Conservation (phyloP, 2,888 invertebrate species). For the Spicauda simplicius region DNA sequence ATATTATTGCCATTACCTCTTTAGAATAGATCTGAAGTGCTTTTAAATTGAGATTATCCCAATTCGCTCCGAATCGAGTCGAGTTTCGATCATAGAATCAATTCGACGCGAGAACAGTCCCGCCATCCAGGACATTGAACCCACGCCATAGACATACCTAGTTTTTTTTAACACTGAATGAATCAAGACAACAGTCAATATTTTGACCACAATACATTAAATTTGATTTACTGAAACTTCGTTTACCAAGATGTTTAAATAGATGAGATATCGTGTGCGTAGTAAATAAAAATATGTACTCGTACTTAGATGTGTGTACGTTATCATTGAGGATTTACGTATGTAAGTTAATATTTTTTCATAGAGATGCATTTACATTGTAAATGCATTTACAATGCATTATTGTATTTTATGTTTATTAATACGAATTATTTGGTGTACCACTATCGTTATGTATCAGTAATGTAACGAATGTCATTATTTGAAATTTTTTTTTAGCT, state of each 20-base stretch:
- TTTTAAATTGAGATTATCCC: slow-evolving; percentile 49
- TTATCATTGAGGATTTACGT: too few relatives aligned
- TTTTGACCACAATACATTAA: slow-evolving; percentile 8
- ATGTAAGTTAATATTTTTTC: too few relatives aligned
- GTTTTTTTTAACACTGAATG: slow-evolving; percentile 28
- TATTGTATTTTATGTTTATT: too few relatives aligned
- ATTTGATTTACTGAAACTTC: neutral
- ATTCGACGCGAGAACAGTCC: slow-evolving; percentile 54
- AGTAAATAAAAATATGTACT: too few relatives aligned
- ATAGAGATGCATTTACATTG: too few relatives aligned
- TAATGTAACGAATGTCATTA: too few relatives aligned
- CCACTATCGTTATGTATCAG: too few relatives aligned
- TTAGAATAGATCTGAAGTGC: slow-evolving; percentile 39
- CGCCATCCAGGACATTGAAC: slow-evolving; percentile 29
- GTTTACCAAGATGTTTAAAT: neutral
- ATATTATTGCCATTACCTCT: slow-evolving; percentile 16
- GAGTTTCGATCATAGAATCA: slow-evolving; percentile 69
- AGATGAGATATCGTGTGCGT: too few relatives aligned
- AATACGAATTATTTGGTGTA: too few relatives aligned
- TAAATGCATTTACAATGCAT: too few relatives aligned
- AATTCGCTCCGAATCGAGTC: slow-evolving; percentile 50
- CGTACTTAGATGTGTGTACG: too few relatives aligned
- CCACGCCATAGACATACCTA: slow-evolving; percentile 24
- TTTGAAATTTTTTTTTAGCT: too few relatives aligned
- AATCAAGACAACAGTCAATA: slow-evolving; percentile 18